Evolutionary conservation across 2,113 vertebrate genomes (phyloP).

Genomic region (Phyllostomus hastatus): DNA sequence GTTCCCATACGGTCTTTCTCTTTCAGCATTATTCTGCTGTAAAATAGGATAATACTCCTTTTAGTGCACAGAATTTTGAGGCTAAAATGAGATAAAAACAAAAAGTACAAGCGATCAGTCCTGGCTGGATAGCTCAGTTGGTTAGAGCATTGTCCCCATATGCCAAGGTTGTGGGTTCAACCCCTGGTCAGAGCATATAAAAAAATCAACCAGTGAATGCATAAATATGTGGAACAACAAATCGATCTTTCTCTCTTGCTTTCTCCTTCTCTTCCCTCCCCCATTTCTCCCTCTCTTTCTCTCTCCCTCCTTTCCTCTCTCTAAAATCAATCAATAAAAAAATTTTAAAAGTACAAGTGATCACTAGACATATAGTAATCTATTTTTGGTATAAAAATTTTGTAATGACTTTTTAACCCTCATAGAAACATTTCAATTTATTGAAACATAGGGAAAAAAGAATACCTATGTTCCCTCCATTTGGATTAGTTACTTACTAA

Average conservation of each 20-base stretch:
- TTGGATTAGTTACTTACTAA: background rate
- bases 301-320: background rate
- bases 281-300: background rate
- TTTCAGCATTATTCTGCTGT: background rate
- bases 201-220: background rate
- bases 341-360: background rate
- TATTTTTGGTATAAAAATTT: slow-evolving; percentile 29
- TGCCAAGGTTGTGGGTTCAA: background rate
- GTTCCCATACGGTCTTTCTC: background rate
- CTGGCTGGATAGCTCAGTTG: background rate
- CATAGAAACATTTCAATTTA: slow-evolving; percentile 31
- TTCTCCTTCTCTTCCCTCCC: no score
- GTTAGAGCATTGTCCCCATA: background rate
- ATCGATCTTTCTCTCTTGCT: background rate
- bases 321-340: no score
- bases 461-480: background rate
- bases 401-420: background rate
- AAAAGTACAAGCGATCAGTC: background rate
- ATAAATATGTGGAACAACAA: background rate
- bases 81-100: slow-evolving; percentile 26
- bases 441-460: slow-evolving; percentile 1
- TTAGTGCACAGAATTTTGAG: slow-evolving; percentile 27
- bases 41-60: background rate
- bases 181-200: background rate
- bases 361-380: background rate